phyloP scores from a whole-genome alignment of 2,113 vertebrate genomes.

The Cercocebus atys region DNA sequence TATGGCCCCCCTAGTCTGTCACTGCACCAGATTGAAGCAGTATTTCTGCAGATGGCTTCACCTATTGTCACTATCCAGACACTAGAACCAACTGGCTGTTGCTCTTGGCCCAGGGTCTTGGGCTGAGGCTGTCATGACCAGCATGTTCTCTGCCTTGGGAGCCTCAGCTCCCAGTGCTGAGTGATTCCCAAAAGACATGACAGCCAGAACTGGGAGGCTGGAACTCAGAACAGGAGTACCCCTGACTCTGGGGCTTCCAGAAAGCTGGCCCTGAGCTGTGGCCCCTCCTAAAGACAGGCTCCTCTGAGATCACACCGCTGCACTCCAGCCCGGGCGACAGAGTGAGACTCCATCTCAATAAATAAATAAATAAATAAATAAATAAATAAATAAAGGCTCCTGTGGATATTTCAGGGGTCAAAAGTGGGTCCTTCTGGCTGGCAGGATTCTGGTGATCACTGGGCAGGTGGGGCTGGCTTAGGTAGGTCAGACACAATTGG shows the following conservation, averaged over 20 bases:
- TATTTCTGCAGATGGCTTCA: background rate
- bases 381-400: background rate
- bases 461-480: background rate
- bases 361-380: too few species aligned
- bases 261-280: background rate
- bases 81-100: constrained; percentile 9
- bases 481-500: background rate
- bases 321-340: too few species aligned
- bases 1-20: too few species aligned
- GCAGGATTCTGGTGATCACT: background rate
- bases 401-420: fast-evolving
- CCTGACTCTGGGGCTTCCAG: background rate
- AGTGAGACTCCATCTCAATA: too few species aligned
- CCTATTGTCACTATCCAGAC: background rate
- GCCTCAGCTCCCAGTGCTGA: background rate
- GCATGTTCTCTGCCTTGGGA: background rate
- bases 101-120: constrained; percentile 59
- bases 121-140: background rate
- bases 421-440: background rate
- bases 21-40: background rate
- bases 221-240: background rate
- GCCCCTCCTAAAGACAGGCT: too few species aligned
- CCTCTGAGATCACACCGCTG: too few species aligned
- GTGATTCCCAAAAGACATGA: constrained; percentile 30
- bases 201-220: background rate